Evolutionary conservation across 2,797 vertebrate genomes (phyloP), one percentile per base, ranked within the genome.

Genomic region (Lophotriccus pileatus): DNA sequence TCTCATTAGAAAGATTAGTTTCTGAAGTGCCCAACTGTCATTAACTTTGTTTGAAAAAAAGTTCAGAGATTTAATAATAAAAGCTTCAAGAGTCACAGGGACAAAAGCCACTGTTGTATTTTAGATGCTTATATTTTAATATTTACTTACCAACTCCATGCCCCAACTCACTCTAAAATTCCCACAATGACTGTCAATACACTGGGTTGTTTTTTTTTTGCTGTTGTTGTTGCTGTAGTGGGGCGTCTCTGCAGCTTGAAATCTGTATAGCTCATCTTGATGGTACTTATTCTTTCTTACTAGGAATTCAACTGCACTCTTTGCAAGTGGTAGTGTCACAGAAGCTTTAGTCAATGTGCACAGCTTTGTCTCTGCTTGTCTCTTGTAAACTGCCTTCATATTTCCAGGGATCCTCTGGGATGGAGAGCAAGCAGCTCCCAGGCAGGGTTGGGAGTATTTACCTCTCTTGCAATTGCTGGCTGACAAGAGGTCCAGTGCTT

Each of bases 201-300:
- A 7, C 12, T 81, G 27, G 11, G 6, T 0, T 0, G 5, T 0
- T 37, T 2, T 1, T 64, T 59, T 62, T 49, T 49, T 27, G 15
- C 16, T 16, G 7, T 63, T 69, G 5, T 47, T 47, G 8, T 59
- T 69, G 5, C 19, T 60, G 21, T 44, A 32, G 22, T 32, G 30
- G 13, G 25, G 12, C 9, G 21, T 46, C 37, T 88, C 37, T 66
- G 50, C 50, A 80, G 25, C 30, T 58, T 4, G 28, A 39, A n/a
- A 14, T 46, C 12, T 30, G 1, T 67, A 1, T 28, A 23, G 32
- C 12, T 69, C 9, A 2, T 58, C 15, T 58, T 81, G 37, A 22
- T 83, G 2, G 28, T 39, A 10, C 7, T 52, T 46, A 22, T 46
- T 22, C 25, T 49, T 86, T 14, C 25, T 60, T 28, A 27, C 11